Evolutionary conservation across 2,113 vertebrate genomes (phyloP).

Genomic region (Siphamia tubifer): DNA sequence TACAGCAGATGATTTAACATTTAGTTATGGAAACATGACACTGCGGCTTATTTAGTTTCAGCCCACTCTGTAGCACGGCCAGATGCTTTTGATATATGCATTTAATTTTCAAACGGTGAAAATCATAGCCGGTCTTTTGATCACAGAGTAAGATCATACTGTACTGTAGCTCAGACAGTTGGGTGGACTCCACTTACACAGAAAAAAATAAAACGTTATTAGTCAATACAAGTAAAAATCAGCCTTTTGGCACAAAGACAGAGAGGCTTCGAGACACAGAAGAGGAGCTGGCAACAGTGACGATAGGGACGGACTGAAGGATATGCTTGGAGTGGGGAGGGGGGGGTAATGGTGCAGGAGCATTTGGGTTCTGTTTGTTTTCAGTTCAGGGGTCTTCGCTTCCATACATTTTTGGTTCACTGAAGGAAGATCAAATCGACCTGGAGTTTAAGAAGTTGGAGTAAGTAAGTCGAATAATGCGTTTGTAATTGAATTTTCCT

Average conservation of each 20-base stretch:
- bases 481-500: too few species aligned
- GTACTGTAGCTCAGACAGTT: slow-evolving; percentile 22
- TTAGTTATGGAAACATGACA: slow-evolving; percentile 64
- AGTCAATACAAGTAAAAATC: slow-evolving; percentile 37
- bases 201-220: slow-evolving; percentile 7
- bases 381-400: too few species aligned
- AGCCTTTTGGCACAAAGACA: slow-evolving; percentile 20
- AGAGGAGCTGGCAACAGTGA: background rate
- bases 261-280: slow-evolving; percentile 7
- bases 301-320: too few species aligned
- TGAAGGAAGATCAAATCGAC: too few species aligned
- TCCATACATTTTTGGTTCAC: too few species aligned
- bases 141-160: slow-evolving; percentile 57
- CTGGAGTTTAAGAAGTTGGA: too few species aligned
- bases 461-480: too few species aligned
- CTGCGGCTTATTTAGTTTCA: slow-evolving; percentile 45
- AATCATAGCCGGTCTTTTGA: slow-evolving; percentile 64
- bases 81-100: slow-evolving; percentile 70
- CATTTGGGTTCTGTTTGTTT: too few species aligned
- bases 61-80: slow-evolving; percentile 38
- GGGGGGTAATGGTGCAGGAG: too few species aligned
- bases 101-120: slow-evolving; percentile 60
- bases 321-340: too few species aligned
- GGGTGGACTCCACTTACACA: slow-evolving; percentile 33
- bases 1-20: slow-evolving; percentile 59